Evolutionary conservation across 2,888 invertebrate species (phyloP).

Genomic region (Tricholauxania praeusta): DNA sequence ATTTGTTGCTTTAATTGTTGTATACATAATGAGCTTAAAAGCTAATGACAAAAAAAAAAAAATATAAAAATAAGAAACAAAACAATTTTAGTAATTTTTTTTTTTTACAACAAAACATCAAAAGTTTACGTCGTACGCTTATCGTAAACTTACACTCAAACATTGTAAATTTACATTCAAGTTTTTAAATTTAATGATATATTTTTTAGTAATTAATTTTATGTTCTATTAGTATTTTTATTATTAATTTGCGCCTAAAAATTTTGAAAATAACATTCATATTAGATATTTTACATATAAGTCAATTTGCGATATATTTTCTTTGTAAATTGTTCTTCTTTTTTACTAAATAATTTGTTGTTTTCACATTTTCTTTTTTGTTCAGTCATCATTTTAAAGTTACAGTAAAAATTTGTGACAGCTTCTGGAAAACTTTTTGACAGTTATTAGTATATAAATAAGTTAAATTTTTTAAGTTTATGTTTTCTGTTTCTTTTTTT

Average conservation of each 20-base stretch:
- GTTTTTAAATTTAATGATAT: neutral
- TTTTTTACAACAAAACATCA: neutral
- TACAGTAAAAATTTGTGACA: conserved; percentile 15
- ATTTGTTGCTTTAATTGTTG: no score
- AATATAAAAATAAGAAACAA: neutral
- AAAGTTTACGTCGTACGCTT: no score
- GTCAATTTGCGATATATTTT: neutral
- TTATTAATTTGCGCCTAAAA: conserved; percentile 6
- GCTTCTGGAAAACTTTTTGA: conserved; percentile 2
- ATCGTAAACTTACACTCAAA: conserved; percentile 25
- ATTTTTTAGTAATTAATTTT: conserved; percentile 21
- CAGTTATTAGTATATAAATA: neutral
- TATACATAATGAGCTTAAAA: conserved; percentile 3
- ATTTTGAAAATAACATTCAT: conserved; percentile 9
- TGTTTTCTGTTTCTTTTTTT: neutral
- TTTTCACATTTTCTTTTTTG: conserved; percentile 7
- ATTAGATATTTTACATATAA: conserved; percentile 13
- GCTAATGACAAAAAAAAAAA: conserved; percentile 5
- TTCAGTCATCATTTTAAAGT: conserved; percentile 20
- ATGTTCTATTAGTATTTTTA: conserved; percentile 17
- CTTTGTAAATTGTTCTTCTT: neutral
- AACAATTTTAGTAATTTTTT: neutral
- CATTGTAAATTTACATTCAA: conserved; percentile 11
- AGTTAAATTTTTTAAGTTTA: neutral
- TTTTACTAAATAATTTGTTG: neutral